Conservation (phyloP, 2,888 invertebrate species). For the Drosophila mettleri region DNA sequence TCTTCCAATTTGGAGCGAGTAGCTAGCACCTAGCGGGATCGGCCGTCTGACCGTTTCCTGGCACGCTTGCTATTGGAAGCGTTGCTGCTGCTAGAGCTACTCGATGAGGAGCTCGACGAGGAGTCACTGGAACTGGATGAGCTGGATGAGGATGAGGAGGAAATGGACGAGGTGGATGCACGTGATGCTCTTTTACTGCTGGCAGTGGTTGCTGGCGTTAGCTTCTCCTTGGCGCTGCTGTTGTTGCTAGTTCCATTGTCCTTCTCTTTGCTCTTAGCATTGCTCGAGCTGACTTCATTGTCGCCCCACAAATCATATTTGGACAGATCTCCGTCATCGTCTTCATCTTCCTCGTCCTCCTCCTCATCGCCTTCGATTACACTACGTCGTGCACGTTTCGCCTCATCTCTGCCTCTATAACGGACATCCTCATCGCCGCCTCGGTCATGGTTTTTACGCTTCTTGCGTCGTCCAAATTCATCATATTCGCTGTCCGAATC, state of each 20-base stretch:
- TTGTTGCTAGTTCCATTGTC: constrained; percentile 46
- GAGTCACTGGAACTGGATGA: constrained; percentile 66
- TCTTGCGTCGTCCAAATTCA: constrained; percentile 92
- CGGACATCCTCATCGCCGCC: constrained; percentile 29
- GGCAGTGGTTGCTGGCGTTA: constrained; percentile 13
- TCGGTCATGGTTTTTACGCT: constrained; percentile 77
- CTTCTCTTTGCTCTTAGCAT: constrained; percentile 47
- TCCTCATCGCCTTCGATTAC: constrained; percentile 79
- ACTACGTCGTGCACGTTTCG: constrained; percentile 50
- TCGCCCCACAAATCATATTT: constrained; percentile 92
- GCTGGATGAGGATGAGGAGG: constrained; percentile 76
- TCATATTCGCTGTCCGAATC: constrained; percentile 98
- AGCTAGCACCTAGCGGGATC: constrained; percentile 29
- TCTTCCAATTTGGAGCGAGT: constrained; percentile 17
- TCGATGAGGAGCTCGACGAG: constrained; percentile 59
- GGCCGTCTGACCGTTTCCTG: constrained; percentile 57
- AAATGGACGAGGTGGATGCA: constrained; percentile 75
- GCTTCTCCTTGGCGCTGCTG: constrained; percentile 26
- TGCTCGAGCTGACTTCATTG: constrained; percentile 85
- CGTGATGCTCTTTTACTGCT: constrained; percentile 58
- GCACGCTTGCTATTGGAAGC: constrained; percentile 52
- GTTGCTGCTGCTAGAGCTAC: constrained; percentile 65
- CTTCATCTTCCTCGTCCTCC: constrained; percentile 86
- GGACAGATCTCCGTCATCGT: constrained; percentile 89
- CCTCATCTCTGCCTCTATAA: constrained; percentile 71